phyloP scores from a whole-genome alignment of 2,113 vertebrate genomes.

The Calonectris borealis region DNA sequence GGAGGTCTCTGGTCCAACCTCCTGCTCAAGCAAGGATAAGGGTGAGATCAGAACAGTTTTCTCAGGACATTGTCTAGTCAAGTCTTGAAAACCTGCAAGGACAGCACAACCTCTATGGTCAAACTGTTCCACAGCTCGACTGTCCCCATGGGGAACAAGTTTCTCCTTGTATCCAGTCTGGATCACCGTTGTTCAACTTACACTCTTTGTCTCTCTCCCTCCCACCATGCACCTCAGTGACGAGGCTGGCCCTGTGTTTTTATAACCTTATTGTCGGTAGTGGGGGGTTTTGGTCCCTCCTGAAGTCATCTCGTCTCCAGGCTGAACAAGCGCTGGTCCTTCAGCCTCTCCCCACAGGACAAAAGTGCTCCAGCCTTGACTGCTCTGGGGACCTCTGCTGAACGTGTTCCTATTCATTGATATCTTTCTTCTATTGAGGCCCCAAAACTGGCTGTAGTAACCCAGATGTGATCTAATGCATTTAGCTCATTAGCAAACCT shows the following conservation, averaged over 20 bases:
- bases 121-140: background rate
- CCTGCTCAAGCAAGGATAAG: background rate
- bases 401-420: background rate
- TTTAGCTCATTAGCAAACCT: background rate
- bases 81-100: background rate
- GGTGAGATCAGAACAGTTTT: background rate
- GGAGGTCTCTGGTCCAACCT: background rate
- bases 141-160: background rate
- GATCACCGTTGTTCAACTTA: fast-evolving
- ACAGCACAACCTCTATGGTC: background rate
- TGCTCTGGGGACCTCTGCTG: background rate
- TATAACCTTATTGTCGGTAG: background rate
- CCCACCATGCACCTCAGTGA: background rate
- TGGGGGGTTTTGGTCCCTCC: background rate
- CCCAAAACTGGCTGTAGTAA: background rate
- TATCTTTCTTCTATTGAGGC: background rate
- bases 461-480: background rate
- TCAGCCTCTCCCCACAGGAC: background rate
- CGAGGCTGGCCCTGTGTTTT: background rate
- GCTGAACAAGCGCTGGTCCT: background rate
- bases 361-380: background rate
- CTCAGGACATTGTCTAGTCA: background rate
- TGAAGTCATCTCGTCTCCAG: background rate
- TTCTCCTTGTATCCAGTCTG: background rate
- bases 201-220: fast-evolving